Conservation (phyloP, 2,888 invertebrate species). For the Julus scanicus region DNA sequence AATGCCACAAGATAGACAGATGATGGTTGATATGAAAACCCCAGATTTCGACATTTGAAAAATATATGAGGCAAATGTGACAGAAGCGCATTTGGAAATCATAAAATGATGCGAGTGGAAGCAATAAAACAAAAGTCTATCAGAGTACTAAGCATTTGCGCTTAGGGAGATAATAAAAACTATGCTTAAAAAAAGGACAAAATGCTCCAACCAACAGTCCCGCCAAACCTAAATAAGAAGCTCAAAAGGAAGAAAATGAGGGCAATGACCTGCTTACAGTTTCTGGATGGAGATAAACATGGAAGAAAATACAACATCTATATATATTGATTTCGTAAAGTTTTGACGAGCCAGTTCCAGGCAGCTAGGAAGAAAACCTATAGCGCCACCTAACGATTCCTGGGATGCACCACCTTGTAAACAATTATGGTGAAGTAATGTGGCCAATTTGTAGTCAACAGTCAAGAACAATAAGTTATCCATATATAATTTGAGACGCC, state of each 20-base stretch:
- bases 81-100: slow-evolving; percentile 15
- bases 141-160: slow-evolving; percentile 4
- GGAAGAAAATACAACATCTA: slow-evolving; percentile 37
- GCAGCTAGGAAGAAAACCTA: not conserved
- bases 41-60: slow-evolving; percentile 15
- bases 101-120: slow-evolving; percentile 12
- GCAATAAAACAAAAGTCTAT: slow-evolving; percentile 24
- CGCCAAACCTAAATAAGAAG: not conserved
- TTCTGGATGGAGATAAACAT: slow-evolving; percentile 30
- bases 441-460: too few species aligned
- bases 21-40: slow-evolving; percentile 36
- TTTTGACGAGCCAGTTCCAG: not conserved
- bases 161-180: slow-evolving; percentile 37
- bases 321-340: not conserved
- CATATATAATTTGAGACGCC: too few species aligned
- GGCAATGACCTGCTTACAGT: slow-evolving; percentile 7
- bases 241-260: slow-evolving; percentile 6
- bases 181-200: slow-evolving; percentile 16
- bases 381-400: not conserved
- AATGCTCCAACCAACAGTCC: not conserved
- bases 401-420: not conserved
- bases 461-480: too few species aligned
- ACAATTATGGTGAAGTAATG: too few species aligned
- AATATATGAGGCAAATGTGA: not conserved
- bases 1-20: slow-evolving; percentile 26